Conservation (phyloP, 2,888 invertebrate genomes). For the Monopis laevigella region DNA sequence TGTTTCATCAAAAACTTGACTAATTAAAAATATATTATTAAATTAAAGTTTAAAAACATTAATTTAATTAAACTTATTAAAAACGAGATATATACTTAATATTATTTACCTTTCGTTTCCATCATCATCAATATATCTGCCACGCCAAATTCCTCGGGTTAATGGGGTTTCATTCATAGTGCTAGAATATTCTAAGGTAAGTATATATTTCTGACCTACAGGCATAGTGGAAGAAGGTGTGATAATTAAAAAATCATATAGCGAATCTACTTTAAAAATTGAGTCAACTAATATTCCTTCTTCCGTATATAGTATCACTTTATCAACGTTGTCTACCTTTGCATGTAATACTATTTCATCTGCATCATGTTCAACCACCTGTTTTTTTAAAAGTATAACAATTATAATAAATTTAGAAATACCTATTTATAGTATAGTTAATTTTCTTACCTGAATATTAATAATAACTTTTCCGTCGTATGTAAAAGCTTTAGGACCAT, state of each 20-base stretch:
- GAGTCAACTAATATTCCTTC: slow-evolving; percentile 21
- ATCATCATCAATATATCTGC: slow-evolving; percentile 42
- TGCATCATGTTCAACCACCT: slow-evolving; percentile 38
- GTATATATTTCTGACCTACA: slow-evolving; percentile 36
- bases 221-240: slow-evolving; percentile 32
- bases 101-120: slow-evolving; percentile 37
- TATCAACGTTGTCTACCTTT: slow-evolving; percentile 42
- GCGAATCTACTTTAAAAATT: slow-evolving; percentile 30
- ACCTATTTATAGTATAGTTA: neutral
- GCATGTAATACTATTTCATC: slow-evolving; percentile 54
- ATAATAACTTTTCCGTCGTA: slow-evolving; percentile 45
- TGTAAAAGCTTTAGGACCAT: slow-evolving; percentile 36
- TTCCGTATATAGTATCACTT: slow-evolving; percentile 24
- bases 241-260: slow-evolving; percentile 53
- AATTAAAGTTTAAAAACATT: too few relatives aligned
- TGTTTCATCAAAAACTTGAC: too few relatives aligned
- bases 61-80: too few relatives aligned
- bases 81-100: too few relatives aligned
- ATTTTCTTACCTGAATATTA: slow-evolving; percentile 35
- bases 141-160: slow-evolving; percentile 56
- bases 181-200: slow-evolving; percentile 53
- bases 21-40: too few relatives aligned
- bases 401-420: neutral
- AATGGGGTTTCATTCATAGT: slow-evolving; percentile 60
- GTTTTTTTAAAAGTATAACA: slow-evolving; percentile 2